Base-by-base conservation (phyloP, 2,888 invertebrate genomes). In the Athetis lepigone region DNA sequence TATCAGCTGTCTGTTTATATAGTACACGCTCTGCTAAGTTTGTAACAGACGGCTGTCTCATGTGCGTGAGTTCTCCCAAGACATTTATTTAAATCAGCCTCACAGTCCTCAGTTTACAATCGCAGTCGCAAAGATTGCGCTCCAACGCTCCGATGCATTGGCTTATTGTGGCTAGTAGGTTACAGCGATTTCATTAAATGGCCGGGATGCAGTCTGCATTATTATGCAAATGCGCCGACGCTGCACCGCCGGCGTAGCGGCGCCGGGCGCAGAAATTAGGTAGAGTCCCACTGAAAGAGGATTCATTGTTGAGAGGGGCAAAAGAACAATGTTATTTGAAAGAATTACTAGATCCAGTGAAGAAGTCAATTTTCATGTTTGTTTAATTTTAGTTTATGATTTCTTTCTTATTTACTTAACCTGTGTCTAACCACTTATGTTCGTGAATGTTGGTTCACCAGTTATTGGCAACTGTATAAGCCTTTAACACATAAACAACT, bases 131-230 rank as follows among this genome's bases (percentile, higher is more conserved):
- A 21, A 43, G 13, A 39, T 19, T 9, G 21, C 25, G 8, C 36
- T 43, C 39, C 56, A 71, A 37, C 29, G 25, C 29, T 56, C 59
- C 54, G 60, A 64, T 60, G 23, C 47, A 66, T 37, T 56, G 40
- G 57, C 60, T 71, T 67, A 71, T 68, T 70, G 66, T 71, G 40
- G 19, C 29, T 43, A 16, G n/a, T 42, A 42, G 49, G 49, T 63
- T 69, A 47, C 79, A 84, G 87, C 83, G 83, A 88, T 86, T 90
- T 90, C 88, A 90, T 90, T 87, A 91, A 91, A 88, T 89, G 84
- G 83, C 85, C 78, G 73, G 76, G 70, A 63, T 84, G 86, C 86
- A 81, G 79, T 70, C 78, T 83, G 86, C 86, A 88, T 89, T 90
- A 88, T 91, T 87, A 91, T 91, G 91, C 84, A 89, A 91, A 92